Evolutionary conservation across 2,113 vertebrate species (phyloP).

Genomic region (Sigmodon hispidus): DNA sequence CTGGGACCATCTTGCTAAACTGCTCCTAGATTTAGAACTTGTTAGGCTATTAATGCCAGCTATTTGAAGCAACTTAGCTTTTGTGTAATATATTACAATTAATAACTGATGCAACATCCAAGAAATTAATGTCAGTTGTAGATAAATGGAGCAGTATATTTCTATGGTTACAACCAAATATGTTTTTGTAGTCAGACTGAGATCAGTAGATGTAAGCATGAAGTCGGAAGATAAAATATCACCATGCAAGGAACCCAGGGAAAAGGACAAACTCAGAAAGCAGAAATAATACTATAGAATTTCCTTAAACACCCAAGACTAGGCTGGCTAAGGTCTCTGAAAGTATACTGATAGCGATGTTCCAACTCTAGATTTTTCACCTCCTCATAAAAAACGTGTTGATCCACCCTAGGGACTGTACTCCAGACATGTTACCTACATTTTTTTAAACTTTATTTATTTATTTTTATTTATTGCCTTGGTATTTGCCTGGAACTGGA

Average conservation of each 20-base stretch:
- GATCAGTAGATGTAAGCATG: not conserved
- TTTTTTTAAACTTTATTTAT: no score
- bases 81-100: not conserved
- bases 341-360: not conserved
- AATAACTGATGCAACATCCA: not conserved
- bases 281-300: not conserved
- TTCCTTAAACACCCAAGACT: not conserved
- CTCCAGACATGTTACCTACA: conserved; percentile 48
- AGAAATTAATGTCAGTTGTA: not conserved
- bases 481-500: no score
- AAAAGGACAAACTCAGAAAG: not conserved
- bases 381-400: conserved; percentile 14
- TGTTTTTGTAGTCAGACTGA: not conserved
- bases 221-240: not conserved
- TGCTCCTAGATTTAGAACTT: not conserved
- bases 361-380: conserved; percentile 18
- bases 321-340: not conserved
- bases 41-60: not conserved
- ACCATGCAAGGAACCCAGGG: not conserved
- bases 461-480: no score
- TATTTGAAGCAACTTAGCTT: not conserved
- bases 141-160: not conserved
- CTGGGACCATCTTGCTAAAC: not conserved
- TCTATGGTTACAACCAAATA: not conserved
- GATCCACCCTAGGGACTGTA: not conserved